Conservation (phyloP, 2,888 invertebrate species). For the Caenorhabditis macrosperma region DNA sequence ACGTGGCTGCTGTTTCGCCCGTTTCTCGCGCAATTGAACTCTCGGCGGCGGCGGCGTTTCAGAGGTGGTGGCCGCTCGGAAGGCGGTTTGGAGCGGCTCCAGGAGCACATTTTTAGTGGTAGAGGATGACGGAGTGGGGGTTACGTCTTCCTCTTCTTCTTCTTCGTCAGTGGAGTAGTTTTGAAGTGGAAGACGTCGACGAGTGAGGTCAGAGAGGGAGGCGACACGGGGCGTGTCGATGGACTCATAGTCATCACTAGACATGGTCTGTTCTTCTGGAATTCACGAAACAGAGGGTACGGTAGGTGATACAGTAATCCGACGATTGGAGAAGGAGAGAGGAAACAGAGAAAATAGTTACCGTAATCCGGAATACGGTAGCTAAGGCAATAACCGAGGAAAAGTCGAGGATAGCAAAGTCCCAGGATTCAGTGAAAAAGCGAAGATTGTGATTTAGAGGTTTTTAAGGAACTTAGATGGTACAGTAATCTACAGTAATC, state of each 20-base stretch:
- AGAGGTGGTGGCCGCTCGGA: no score
- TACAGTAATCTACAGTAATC: background rate
- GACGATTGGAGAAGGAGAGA: no score
- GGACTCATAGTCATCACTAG: slow-evolving; percentile 42
- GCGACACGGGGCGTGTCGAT: slow-evolving; percentile 49
- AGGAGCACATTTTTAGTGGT: slow-evolving; percentile 31
- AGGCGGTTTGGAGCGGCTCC: slow-evolving; percentile 17
- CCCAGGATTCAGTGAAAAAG: no score
- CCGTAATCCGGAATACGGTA: no score
- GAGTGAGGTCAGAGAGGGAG: slow-evolving; percentile 34
- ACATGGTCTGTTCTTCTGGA: slow-evolving; percentile 43
- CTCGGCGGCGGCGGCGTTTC: slow-evolving; percentile 5
- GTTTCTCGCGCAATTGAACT: slow-evolving; percentile 48
- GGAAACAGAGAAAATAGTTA: no score
- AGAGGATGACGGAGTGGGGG: slow-evolving; percentile 27
- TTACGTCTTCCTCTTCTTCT: slow-evolving; percentile 26
- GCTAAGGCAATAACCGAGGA: no score
- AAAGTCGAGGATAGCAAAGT: no score
- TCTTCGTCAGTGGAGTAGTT: slow-evolving; percentile 23
- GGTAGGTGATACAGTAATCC: no score
- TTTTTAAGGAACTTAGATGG: background rate
- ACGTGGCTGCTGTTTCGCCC: background rate
- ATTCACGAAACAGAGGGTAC: background rate
- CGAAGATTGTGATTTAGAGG: background rate
- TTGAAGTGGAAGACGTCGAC: background rate